Evolutionary conservation across 2,888 invertebrate genomes (phyloP).

Genomic region (Macaria liturata): DNA sequence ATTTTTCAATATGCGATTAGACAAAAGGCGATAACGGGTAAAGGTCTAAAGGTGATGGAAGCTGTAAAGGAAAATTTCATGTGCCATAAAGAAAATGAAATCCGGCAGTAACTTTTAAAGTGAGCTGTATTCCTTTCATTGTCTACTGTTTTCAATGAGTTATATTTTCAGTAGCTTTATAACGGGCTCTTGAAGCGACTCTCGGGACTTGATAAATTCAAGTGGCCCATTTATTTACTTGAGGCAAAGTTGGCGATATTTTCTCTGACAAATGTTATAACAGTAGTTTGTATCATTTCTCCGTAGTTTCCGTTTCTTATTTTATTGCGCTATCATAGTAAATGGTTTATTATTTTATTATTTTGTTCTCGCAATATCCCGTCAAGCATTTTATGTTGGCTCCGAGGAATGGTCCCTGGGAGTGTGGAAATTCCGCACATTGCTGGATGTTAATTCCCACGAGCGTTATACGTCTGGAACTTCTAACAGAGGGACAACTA

Average conservation of each 20-base stretch:
- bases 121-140: constrained; percentile 23
- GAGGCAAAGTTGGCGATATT: constrained; percentile 11
- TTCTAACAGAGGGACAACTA: neutral
- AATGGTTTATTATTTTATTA: constrained; percentile 5
- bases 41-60: constrained; percentile 25
- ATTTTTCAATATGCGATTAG: constrained; percentile 20
- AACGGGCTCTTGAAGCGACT: constrained; percentile 13
- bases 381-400: constrained; percentile 3
- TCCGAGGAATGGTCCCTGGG: neutral
- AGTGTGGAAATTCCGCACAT: constrained; percentile 4
- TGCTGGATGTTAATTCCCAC: constrained; percentile 10
- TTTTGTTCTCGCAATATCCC: constrained; percentile 4
- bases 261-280: constrained; percentile 8
- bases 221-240: constrained; percentile 7
- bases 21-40: constrained; percentile 21
- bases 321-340: neutral
- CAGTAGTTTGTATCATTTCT: constrained; percentile 10
- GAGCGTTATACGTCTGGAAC: constrained; percentile 15
- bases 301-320: constrained; percentile 1
- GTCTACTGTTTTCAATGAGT: constrained; percentile 26
- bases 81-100: constrained; percentile 35
- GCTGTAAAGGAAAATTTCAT: constrained; percentile 32
- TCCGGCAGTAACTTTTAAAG: constrained; percentile 34
- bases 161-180: constrained; percentile 17
- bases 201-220: constrained; percentile 13